Evolutionary conservation across 2,113 vertebrate genomes (phyloP).

Genomic region (Narcine bancroftii): DNA sequence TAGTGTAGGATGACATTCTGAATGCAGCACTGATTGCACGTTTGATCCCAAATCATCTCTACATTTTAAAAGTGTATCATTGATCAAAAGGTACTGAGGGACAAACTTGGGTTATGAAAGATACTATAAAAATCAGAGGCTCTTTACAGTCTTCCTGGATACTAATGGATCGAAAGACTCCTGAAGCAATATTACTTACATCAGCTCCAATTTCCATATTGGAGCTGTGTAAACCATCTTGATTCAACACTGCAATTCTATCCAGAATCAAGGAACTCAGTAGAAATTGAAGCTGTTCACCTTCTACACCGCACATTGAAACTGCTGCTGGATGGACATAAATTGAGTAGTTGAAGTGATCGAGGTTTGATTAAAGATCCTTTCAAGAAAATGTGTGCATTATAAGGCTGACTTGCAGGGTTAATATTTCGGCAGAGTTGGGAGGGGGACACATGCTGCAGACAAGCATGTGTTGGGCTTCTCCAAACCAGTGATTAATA

Average conservation of each 20-base stretch:
- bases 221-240: not conserved
- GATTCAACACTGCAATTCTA: not conserved
- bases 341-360: not conserved
- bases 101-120: no score
- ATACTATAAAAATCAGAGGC: no score
- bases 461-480: not conserved
- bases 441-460: not conserved
- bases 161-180: not conserved
- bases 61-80: not conserved
- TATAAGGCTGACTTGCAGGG: not conserved
- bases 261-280: no score
- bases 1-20: no score
- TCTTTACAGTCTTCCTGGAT: not conserved
- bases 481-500: not conserved
- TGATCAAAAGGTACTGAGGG: not conserved
- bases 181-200: not conserved
- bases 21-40: not conserved
- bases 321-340: not conserved
- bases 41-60: not conserved
- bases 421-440: not conserved
- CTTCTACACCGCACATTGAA: not conserved
- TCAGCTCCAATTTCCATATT: not conserved
- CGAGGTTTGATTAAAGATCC: not conserved
- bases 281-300: not conserved
- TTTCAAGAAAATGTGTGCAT: not conserved